Percentiles rank a stretch among this genome's conserved stretches.
These are phyloP conservation scores for Ciconia boyciana DNA, from an alignment of 2,113 vertebrate genomes.

Conservation along the genomic window DNA sequence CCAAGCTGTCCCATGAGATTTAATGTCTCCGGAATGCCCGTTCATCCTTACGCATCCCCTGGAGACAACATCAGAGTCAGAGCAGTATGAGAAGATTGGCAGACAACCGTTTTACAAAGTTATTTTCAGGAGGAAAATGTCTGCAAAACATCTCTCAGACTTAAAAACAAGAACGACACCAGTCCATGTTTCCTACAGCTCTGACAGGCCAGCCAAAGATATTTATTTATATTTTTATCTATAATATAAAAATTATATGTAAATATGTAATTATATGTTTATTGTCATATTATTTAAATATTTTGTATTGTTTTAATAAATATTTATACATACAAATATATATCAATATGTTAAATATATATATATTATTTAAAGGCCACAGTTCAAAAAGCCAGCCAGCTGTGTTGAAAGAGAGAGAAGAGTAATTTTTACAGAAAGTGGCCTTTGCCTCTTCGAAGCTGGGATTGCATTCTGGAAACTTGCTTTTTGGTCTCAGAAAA, in stretches of 20 bases:
- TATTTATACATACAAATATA: background rate
- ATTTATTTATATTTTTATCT: background rate
- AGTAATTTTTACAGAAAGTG: background rate
- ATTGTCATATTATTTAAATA: background rate
- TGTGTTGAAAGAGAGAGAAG: background rate
- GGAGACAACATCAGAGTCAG: background rate
- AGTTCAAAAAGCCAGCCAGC: background rate
- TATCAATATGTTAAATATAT: background rate
- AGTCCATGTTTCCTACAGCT: background rate
- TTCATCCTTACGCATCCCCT: background rate
- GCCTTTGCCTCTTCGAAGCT: background rate
- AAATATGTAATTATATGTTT: background rate
- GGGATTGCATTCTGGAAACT: background rate
- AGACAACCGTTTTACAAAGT: background rate
- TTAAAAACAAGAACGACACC: background rate
- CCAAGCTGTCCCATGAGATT: background rate
- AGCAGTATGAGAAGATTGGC: background rate
- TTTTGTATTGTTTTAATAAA: background rate
- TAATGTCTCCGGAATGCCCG: constrained; percentile 1
- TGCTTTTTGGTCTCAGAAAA: background rate
- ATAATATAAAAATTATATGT: background rate
- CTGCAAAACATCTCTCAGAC: background rate
- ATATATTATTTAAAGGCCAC: background rate
- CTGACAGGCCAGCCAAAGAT: background rate
- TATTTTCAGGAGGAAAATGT: background rate